Conservation (phyloP, 2,113 vertebrate species). For the Antennarius striatus region DNA sequence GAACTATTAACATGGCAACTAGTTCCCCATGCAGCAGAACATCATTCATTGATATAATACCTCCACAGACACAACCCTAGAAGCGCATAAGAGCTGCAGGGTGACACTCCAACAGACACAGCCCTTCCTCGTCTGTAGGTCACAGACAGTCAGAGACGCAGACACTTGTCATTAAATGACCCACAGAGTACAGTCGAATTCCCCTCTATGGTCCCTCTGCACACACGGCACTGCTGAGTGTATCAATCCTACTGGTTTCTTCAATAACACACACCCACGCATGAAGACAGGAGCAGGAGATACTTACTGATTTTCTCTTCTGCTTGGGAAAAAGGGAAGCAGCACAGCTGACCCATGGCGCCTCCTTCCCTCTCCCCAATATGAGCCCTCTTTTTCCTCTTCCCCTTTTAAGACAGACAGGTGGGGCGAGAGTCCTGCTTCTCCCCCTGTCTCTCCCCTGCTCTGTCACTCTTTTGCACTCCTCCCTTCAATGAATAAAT, state of each 20-base stretch:
- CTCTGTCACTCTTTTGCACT: constrained; percentile 20
- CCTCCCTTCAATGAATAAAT: constrained; percentile 19
- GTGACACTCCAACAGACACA: constrained; percentile 5
- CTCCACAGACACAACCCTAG: neutral
- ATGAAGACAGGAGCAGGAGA: constrained; percentile 41
- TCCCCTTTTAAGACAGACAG: constrained; percentile 18
- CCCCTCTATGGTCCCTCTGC: constrained; percentile 9
- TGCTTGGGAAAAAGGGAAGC: constrained; percentile 90
- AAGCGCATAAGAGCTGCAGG: constrained; percentile 11
- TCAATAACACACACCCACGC: constrained; percentile 64
- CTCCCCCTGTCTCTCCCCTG: constrained; percentile 4
- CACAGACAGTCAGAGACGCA: constrained; percentile 22
- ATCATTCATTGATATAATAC: neutral
- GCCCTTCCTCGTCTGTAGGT: constrained; percentile 30
- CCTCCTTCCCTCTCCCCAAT: constrained; percentile 55
- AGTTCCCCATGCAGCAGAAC: constrained; percentile 15
- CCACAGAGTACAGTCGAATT: constrained; percentile 30
- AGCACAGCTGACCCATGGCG: constrained; percentile 97
- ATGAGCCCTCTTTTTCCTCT: constrained; percentile 38
- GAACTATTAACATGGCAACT: constrained; percentile 8
- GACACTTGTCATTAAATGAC: constrained; percentile 67
- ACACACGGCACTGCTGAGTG: constrained; percentile 69
- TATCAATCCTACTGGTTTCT: constrained; percentile 38
- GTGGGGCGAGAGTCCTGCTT: constrained; percentile 30
- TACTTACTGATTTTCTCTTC: constrained; percentile 94